Evolutionary conservation across 2,797 vertebrate species (phyloP), one percentile per base, ranked within the genome.

Genomic region (Psittacula echo): DNA sequence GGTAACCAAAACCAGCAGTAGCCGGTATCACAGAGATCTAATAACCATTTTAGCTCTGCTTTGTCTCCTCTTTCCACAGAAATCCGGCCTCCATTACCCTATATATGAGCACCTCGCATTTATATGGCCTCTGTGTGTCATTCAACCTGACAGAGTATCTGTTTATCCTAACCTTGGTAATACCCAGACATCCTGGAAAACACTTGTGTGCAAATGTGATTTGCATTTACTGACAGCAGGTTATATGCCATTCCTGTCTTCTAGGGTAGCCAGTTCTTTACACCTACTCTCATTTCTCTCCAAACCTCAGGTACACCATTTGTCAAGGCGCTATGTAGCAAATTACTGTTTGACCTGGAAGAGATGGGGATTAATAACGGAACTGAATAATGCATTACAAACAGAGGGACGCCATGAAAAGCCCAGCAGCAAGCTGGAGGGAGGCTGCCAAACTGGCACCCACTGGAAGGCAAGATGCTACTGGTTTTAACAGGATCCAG

Each of bases 1-100:
- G 86, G 95, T 93, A 96, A 95, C 94, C 87, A 93, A 92, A 94
- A 79, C 92, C 93, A 87, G 74, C 84, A 93, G 84, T 24, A 53
- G 29, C 51, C 80, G 77, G 29, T 90, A 95, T 44, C 74, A 45
- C 0, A 0, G 61, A 94, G 85, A 85, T 93, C 86, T 68, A 89
- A 95, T 90, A 89, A 96, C 81, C 81, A 65, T 51, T 85, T 87
- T 11, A 95, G 75, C 51, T 94, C 82, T 79, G 74, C 67, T 94
- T 72, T 44, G 47, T 60, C 86, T 90, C 51, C 22, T 86, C 81
- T 92, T 94, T 90, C 86, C 32, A 79, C 23, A 86, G 67, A 94
- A 95, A 87, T 73, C 41, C 1, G 0, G 44, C 70, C 71, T 93
- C 65, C 34, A 18, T 48, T 82, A 77, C 71, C 27, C 44, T 92